A percentile compares a stretch with the other conserved stretches of the same genome.
phyloP scores from a whole-genome alignment of 1,140 invertebrate genomes.

The Trinorchestia longiramus region DNA sequence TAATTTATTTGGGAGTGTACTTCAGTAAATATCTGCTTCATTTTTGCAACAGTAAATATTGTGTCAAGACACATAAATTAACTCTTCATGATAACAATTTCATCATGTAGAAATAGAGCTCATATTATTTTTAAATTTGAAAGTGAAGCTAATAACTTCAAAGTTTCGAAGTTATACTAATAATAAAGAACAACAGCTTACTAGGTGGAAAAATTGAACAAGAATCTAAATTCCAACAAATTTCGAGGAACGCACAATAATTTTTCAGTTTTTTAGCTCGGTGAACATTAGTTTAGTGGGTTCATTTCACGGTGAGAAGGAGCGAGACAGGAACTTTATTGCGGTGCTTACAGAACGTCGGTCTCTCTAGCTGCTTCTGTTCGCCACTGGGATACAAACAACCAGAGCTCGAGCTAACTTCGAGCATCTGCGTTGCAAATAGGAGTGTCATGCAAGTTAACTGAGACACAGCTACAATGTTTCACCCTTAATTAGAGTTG shows the following conservation, averaged over 20 bases:
- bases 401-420: constrained; percentile 11
- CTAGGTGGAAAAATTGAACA: not conserved
- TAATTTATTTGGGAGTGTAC: too few relatives aligned
- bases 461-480: not conserved
- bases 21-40: too few relatives aligned
- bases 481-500: not conserved
- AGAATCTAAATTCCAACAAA: not conserved
- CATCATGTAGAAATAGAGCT: too few relatives aligned
- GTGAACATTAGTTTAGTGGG: constrained; percentile 4
- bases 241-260: not conserved
- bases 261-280: not conserved
- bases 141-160: not conserved
- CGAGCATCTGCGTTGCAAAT: constrained; percentile 6
- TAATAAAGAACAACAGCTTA: not conserved
- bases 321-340: constrained; percentile 45
- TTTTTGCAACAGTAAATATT: too few relatives aligned
- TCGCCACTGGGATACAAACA: not conserved
- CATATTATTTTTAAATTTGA: not conserved
- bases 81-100: too few relatives aligned
- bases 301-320: constrained; percentile 48
- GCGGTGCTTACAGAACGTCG: constrained; percentile 19
- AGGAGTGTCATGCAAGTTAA: not conserved
- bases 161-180: not conserved
- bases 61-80: too few relatives aligned
- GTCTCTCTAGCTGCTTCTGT: not conserved